Evolutionary conservation across 2,113 vertebrate genomes (phyloP).

Genomic region (Myrmecophaga tridactyla): DNA sequence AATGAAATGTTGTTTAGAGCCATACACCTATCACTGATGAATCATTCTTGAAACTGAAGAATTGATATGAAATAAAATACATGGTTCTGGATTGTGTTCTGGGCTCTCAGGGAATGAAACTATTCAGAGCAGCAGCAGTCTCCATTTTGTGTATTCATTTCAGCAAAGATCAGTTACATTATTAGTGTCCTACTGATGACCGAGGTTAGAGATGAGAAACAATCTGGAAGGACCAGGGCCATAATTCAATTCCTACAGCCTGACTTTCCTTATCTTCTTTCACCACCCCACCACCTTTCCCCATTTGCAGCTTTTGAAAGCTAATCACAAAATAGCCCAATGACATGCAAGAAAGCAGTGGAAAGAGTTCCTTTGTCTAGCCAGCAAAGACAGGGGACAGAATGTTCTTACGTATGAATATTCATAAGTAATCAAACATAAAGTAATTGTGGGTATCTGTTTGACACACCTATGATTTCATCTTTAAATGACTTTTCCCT

Average conservation of each 20-base stretch:
- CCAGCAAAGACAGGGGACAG: background rate
- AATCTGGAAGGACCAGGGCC: background rate
- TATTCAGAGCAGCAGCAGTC: background rate
- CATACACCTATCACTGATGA: background rate
- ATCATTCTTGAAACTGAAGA: background rate
- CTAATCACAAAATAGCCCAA: background rate
- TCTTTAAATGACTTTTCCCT: background rate
- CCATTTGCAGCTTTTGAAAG: background rate
- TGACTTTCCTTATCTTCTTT: background rate
- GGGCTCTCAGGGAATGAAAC: background rate
- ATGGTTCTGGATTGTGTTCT: background rate
- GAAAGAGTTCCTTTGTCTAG: background rate
- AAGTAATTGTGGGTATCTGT: background rate
- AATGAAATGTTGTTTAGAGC: background rate
- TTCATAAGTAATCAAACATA: background rate
- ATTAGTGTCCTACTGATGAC: background rate
- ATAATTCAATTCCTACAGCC: background rate
- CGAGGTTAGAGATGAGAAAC: background rate
- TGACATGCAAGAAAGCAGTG: background rate
- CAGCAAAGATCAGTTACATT: background rate
- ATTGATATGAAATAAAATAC: background rate
- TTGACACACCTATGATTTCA: background rate
- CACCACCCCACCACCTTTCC: background rate
- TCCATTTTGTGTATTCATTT: background rate
- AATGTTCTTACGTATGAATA: background rate